phyloP scores from a whole-genome alignment of 2,888 invertebrate species.

The Desoria tigrina region DNA sequence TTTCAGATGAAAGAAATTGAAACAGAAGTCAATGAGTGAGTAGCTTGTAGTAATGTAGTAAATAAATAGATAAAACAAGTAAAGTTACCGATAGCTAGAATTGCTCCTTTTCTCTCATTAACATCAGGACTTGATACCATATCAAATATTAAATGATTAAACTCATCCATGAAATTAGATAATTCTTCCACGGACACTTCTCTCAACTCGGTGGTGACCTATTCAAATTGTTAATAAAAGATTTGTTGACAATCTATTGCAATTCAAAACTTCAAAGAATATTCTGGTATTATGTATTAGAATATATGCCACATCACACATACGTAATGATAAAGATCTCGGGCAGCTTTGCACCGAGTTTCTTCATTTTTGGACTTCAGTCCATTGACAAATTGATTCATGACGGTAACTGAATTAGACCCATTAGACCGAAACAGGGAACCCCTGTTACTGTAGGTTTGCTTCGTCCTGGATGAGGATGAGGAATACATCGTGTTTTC shows the following conservation, averaged over 20 bases:
- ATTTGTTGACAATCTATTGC: no score
- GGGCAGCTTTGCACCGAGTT: constrained; percentile 78
- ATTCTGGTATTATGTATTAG: neutral
- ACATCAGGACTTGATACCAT: constrained; percentile 92
- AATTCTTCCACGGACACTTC: constrained; percentile 89
- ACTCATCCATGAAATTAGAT: constrained; percentile 87
- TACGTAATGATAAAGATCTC: constrained; percentile 83
- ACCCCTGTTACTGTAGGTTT: constrained; percentile 27
- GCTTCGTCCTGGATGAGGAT: constrained; percentile 16
- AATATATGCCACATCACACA: constrained; percentile 39
- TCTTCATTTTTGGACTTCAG: constrained; percentile 87
- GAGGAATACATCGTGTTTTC: constrained; percentile 17
- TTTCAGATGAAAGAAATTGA: no score
- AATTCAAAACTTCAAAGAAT: neutral
- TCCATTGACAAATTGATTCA: constrained; percentile 79
- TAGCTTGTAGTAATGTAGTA: neutral
- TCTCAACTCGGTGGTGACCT: constrained; percentile 79
- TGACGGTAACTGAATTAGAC: constrained; percentile 59
- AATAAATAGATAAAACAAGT: neutral
- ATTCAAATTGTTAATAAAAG: no score
- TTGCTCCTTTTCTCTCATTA: constrained; percentile 93
- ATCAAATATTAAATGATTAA: constrained; percentile 92
- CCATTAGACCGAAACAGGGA: constrained; percentile 35
- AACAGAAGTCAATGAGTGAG: no score
- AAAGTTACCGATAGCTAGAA: constrained; percentile 78